Evolutionary conservation across 2,888 invertebrate genomes (phyloP), one percentile per base, ranked within the genome.

Genomic region (Mythimna loreyi): DNA sequence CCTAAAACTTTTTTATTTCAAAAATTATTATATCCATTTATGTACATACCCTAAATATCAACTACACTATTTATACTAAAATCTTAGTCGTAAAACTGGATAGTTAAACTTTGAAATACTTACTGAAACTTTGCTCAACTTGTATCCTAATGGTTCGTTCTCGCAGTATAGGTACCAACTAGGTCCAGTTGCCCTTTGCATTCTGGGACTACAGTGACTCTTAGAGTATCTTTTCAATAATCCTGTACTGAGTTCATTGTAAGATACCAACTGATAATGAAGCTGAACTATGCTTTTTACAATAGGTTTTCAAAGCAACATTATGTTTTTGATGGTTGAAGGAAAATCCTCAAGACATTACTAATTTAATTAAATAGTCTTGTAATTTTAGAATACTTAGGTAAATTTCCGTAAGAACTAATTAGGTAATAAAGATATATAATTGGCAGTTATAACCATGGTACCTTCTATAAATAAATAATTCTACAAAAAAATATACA

Each of bases 41-140:
- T n/a, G n/a, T n/a, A n/a, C n/a, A n/a, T n/a, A n/a, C n/a, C n/a
- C n/a, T n/a, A n/a, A n/a, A n/a, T n/a, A n/a, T n/a, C n/a, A n/a
- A n/a, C n/a, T n/a, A n/a, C n/a, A n/a, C n/a, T n/a, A n/a, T n/a
- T n/a, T n/a, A n/a, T n/a, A n/a, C n/a, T n/a, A n/a, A n/a, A n/a
- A n/a, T n/a, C n/a, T n/a, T n/a, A n/a, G n/a, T n/a, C n/a, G n/a
- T n/a, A n/a, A n/a, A n/a, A n/a, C n/a, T n/a, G n/a, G n/a, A n/a
- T n/a, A 23, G 28, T 21, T 67, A 47, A 25, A 67, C 23, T 30
- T 66, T 21, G 25, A 66, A 13, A 6, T n/a, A n/a, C n/a, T n/a
- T 25, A 9, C 21, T 11, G 16, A 33, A 2, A 25, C 19, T n/a
- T 47, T 47, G 16, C 9, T 36, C 4, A 45, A 55, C 25, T 40